phyloP scores from a whole-genome alignment of 35 echinoderm and acorn worm genomes.

The Lytechinus pictus region DNA sequence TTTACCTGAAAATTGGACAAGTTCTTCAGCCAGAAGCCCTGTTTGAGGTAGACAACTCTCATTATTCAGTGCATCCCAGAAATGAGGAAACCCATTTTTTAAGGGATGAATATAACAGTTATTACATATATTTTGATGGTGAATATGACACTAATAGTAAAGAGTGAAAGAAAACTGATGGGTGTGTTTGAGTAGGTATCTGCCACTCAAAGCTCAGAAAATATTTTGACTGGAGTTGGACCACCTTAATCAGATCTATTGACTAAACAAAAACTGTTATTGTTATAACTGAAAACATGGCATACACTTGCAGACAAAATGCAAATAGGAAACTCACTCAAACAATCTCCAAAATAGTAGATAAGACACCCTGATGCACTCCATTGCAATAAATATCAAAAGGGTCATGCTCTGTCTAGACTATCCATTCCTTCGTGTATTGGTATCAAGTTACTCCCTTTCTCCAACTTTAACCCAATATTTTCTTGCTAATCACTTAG shows the following conservation, averaged over 20 bases:
- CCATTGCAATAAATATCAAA: neutral
- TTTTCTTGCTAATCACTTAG: too few relatives aligned
- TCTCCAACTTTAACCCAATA: neutral
- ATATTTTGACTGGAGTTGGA: too few relatives aligned
- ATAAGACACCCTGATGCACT: neutral
- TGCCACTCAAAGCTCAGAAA: too few relatives aligned
- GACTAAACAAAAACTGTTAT: neutral
- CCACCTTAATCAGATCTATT: neutral
- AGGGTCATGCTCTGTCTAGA: neutral
- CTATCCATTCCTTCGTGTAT: neutral
- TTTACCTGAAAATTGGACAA: constrained; percentile 43
- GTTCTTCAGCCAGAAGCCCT: constrained; percentile 27
- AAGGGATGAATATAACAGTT: too few relatives aligned
- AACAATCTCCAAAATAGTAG: neutral
- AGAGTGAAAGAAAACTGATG: too few relatives aligned
- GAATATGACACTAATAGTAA: too few relatives aligned
- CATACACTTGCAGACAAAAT: neutral
- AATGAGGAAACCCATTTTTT: too few relatives aligned
- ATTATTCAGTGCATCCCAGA: neutral
- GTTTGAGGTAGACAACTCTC: constrained; percentile 1
- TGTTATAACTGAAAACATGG: neutral
- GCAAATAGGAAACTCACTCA: neutral
- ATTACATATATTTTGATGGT: too few relatives aligned
- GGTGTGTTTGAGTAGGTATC: too few relatives aligned
- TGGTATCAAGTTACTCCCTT: neutral